These are phyloP conservation scores for Saiga tatarica DNA, from an alignment of 2,113 vertebrate species.

Conservation along the genomic window DNA sequence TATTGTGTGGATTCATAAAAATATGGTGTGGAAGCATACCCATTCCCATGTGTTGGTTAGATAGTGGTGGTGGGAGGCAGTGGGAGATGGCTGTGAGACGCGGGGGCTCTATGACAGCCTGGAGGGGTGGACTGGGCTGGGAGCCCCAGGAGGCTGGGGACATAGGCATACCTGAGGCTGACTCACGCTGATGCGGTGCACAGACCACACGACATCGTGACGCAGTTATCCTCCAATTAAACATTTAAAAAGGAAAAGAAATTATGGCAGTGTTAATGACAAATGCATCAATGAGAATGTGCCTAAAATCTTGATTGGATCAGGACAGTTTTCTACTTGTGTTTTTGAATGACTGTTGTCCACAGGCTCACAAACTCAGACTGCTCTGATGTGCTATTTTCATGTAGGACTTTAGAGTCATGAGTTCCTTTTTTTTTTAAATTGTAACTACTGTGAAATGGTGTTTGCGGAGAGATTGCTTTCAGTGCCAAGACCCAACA, in stretches of 20 bases:
- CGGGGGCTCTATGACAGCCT: neutral
- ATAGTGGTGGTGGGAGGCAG: neutral
- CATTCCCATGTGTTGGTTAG: neutral
- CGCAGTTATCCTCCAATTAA: neutral
- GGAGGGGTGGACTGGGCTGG: neutral
- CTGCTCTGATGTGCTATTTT: neutral
- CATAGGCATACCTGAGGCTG: neutral
- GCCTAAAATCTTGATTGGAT: neutral
- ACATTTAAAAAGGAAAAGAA: neutral
- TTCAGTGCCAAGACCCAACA: constrained; percentile 52
- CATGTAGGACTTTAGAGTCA: neutral
- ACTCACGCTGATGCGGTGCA: neutral
- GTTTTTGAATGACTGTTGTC: neutral
- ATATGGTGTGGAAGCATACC: neutral
- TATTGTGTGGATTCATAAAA: neutral
- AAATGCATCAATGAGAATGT: neutral
- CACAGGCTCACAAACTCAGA: neutral
- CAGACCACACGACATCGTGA: neutral
- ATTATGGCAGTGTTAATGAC: neutral
- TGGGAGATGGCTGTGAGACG: neutral
- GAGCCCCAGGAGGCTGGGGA: neutral
- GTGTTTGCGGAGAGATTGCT: constrained; percentile 14
- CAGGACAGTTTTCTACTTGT: neutral
- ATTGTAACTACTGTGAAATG: neutral
- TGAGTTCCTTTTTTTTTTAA: neutral